Evolutionary conservation across 2,113 vertebrate genomes (phyloP).

Genomic region (Anser brachyrhynchus): DNA sequence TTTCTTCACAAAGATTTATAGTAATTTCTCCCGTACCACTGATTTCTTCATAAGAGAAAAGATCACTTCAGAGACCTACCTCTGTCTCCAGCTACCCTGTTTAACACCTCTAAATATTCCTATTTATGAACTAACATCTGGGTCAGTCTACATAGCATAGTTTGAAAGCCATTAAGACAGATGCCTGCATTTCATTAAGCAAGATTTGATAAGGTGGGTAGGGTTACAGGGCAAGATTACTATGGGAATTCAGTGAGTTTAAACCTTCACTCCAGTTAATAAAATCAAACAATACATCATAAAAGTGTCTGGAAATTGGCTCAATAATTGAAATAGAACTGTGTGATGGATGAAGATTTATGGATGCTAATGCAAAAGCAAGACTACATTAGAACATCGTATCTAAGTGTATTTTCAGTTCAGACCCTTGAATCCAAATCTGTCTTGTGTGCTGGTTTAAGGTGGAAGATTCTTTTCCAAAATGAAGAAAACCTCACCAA

Average conservation of each 20-base stretch:
- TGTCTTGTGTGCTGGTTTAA: background rate
- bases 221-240: constrained; percentile 60
- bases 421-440: background rate
- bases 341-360: constrained; percentile 64
- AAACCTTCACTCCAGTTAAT: constrained; percentile 67
- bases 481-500: background rate
- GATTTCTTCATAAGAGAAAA: constrained; percentile 54
- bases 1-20: constrained; percentile 47
- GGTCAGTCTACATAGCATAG: constrained; percentile 37
- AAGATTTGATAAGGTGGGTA: constrained; percentile 51
- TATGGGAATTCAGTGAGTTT: constrained; percentile 59
- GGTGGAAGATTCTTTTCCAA: background rate
- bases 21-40: constrained; percentile 45
- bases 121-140: constrained; percentile 56
- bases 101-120: constrained; percentile 59
- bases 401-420: background rate
- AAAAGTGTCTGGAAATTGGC: constrained; percentile 65
- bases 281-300: constrained; percentile 70
- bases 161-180: constrained; percentile 58
- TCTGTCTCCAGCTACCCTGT: constrained; percentile 34
- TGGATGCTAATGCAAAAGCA: constrained; percentile 48
- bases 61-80: constrained; percentile 45
- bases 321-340: constrained; percentile 59
- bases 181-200: constrained; percentile 69
- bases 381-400: background rate